phyloP scores from a whole-genome alignment of 1,140 invertebrate species.

The Neodiprion virginianus region DNA sequence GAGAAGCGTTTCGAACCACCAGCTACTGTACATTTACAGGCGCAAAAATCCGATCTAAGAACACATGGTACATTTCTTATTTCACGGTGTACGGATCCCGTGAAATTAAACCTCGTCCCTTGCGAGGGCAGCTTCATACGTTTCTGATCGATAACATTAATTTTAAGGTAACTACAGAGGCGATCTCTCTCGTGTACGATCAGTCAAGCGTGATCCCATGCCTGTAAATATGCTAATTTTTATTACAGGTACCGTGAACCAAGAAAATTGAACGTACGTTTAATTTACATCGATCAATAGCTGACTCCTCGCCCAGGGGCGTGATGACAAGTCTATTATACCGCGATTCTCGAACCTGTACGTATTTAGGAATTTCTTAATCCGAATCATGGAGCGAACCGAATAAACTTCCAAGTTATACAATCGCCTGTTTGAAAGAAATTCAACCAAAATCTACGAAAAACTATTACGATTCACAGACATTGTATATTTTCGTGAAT shows the following conservation, averaged over 20 bases:
- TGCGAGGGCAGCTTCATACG: too few relatives aligned
- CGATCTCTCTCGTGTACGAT: background rate
- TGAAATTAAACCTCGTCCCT: too few relatives aligned
- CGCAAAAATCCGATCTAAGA: too few relatives aligned
- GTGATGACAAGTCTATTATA: background rate
- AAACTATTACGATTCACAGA: too few relatives aligned
- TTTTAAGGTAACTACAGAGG: background rate
- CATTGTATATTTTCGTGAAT: too few relatives aligned
- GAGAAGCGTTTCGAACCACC: too few relatives aligned
- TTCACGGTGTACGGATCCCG: background rate
- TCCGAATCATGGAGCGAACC: background rate
- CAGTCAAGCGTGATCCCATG: background rate
- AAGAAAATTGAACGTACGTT: background rate
- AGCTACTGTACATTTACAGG: too few relatives aligned
- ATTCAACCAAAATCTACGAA: background rate
- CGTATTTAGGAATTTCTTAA: too few relatives aligned
- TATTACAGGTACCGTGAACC: background rate
- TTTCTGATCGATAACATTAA: conserved; percentile 1
- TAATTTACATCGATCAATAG: background rate
- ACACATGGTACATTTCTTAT: background rate
- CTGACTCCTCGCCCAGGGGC: background rate
- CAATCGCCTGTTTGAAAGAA: background rate
- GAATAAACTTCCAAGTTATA: background rate
- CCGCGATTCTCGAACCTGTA: background rate
- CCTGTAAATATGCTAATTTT: background rate